These are phyloP conservation scores for Gallinago nigripennis DNA, from an alignment of 2,797 vertebrate species.

Conservation along the genomic window DNA sequence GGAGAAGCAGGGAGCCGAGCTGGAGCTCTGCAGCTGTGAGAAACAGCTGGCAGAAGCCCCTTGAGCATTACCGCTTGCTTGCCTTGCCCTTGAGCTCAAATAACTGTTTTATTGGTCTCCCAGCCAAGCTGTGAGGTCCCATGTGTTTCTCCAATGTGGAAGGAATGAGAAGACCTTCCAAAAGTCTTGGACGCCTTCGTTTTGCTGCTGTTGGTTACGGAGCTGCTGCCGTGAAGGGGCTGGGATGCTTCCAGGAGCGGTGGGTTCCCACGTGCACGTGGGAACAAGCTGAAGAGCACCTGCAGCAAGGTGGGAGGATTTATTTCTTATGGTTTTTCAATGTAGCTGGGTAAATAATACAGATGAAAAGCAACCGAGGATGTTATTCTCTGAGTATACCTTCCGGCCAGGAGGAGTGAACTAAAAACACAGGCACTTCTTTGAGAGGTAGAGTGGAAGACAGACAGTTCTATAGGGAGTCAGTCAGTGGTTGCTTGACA, in stretches of 20 bases:
- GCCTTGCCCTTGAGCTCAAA: background rate
- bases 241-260: background rate
- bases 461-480: background rate
- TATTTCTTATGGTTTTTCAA: background rate
- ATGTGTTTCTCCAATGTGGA: background rate
- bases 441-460: background rate
- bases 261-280: background rate
- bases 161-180: background rate
- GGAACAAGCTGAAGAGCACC: background rate
- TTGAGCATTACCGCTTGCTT: background rate
- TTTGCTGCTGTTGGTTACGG: background rate
- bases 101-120: background rate
- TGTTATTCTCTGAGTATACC: background rate
- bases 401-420: background rate
- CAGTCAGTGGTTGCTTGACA: background rate
- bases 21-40: background rate
- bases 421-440: background rate
- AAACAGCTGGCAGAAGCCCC: background rate
- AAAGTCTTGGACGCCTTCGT: background rate
- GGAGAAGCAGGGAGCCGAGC: background rate
- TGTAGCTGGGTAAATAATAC: background rate
- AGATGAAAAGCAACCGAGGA: background rate
- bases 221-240: background rate
- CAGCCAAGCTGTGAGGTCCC: background rate
- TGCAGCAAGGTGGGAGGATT: background rate